Evolutionary conservation across 2,888 invertebrate genomes (phyloP).

Genomic region (Ptychoptera contaminata): DNA sequence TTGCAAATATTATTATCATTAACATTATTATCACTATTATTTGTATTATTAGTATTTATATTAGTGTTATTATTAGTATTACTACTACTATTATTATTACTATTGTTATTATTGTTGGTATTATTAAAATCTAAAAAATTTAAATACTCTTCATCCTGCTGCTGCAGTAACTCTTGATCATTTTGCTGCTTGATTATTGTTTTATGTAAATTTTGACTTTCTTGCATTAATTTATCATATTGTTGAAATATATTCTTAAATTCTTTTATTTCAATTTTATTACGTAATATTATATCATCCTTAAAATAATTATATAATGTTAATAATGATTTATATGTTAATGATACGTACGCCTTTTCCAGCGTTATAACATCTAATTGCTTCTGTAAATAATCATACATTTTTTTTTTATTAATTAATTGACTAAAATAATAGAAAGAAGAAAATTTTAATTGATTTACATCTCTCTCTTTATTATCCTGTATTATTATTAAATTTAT

Average conservation of each 20-base stretch:
- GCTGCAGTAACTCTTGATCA: not conserved
- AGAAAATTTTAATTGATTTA: too few species aligned
- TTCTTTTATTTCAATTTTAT: constrained; percentile 24
- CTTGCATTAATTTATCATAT: constrained; percentile 29
- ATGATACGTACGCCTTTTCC: constrained; percentile 22
- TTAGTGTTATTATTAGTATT: too few species aligned
- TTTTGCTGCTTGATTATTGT: too few species aligned
- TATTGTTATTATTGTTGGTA: not conserved
- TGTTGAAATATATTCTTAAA: constrained; percentile 25
- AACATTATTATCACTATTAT: too few species aligned
- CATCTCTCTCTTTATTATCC: constrained; percentile 7
- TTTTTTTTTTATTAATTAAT: too few species aligned
- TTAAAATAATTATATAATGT: constrained; percentile 29
- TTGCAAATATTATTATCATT: too few species aligned
- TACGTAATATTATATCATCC: constrained; percentile 24
- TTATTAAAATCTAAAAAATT: not conserved
- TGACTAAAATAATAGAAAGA: too few species aligned
- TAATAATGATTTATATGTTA: constrained; percentile 23
- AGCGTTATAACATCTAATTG: constrained; percentile 16
- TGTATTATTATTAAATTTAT: constrained; percentile 14
- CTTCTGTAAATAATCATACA: not conserved
- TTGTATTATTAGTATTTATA: too few species aligned
- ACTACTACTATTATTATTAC: too few species aligned
- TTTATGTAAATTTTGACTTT: constrained; percentile 14
- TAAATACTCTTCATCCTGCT: not conserved